These are phyloP conservation scores for Rissa tridactyla DNA, from an alignment of 2,113 vertebrate species.

Conservation along the genomic window DNA sequence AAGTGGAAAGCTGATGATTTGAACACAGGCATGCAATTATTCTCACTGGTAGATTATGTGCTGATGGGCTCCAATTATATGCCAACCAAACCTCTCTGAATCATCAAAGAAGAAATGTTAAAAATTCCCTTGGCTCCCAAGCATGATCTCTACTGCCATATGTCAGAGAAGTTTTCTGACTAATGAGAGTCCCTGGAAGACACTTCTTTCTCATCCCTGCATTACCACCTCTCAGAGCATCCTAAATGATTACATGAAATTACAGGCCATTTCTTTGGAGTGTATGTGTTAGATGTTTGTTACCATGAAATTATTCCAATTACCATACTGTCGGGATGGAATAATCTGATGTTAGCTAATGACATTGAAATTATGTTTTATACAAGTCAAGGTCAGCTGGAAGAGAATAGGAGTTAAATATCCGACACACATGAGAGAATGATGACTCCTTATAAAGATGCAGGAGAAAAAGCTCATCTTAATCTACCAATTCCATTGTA, in stretches of 20 bases:
- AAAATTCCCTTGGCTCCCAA: constrained; percentile 17
- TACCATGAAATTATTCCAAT: background rate
- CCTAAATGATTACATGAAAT: background rate
- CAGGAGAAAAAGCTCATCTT: background rate
- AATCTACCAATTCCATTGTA: background rate
- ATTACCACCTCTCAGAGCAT: background rate
- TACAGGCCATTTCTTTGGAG: background rate
- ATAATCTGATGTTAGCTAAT: constrained; percentile 5
- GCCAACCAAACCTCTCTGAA: background rate
- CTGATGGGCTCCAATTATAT: constrained; percentile 15
- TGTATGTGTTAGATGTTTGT: background rate
- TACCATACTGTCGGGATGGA: background rate
- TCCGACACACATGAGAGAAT: background rate
- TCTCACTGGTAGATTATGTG: constrained; percentile 6
- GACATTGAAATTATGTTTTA: background rate
- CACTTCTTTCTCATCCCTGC: background rate
- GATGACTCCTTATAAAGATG: background rate
- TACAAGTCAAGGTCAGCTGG: background rate
- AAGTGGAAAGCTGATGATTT: background rate
- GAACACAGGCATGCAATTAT: background rate
- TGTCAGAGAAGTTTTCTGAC: background rate
- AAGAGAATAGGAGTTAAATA: background rate
- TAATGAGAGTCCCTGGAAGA: constrained; percentile 3
- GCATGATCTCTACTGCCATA: background rate
- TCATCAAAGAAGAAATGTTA: constrained; percentile 27